phyloP scores from a whole-genome alignment of 2,113 vertebrate species.

The Prolemur simus region DNA sequence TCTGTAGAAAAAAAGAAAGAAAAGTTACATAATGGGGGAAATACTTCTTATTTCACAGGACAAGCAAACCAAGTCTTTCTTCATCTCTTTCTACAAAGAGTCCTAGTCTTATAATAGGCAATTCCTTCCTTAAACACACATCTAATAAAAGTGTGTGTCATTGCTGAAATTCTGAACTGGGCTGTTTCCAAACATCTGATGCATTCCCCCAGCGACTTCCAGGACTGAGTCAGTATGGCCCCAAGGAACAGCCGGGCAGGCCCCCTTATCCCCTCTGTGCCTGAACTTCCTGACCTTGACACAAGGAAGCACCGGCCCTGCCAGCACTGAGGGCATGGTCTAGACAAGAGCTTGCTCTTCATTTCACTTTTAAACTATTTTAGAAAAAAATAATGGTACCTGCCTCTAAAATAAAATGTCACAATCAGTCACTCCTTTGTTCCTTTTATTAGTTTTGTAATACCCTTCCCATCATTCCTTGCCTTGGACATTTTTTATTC shows the following conservation, averaged over 20 bases:
- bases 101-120: slow-evolving; percentile 48
- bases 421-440: background rate
- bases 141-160: slow-evolving; percentile 77
- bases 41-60: background rate
- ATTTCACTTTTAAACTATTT: background rate
- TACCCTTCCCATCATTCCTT: background rate
- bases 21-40: background rate
- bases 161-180: slow-evolving; percentile 78
- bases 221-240: slow-evolving; percentile 80
- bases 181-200: slow-evolving; percentile 81
- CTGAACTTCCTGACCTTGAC: slow-evolving; percentile 41
- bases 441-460: background rate
- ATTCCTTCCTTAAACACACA: slow-evolving; percentile 78
- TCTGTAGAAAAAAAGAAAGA: background rate
- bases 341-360: background rate
- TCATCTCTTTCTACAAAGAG: slow-evolving; percentile 47
- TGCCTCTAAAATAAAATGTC: slow-evolving; percentile 4
- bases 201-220: slow-evolving; percentile 71
- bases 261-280: background rate
- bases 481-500: background rate
- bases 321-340: background rate
- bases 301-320: background rate
- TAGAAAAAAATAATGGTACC: background rate
- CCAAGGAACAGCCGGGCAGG: slow-evolving; percentile 57
- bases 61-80: slow-evolving; percentile 3